Percentiles rank a stretch among this genome's conserved stretches.
Conservation (phyloP, 1,140 invertebrate species). For the Eufriesea mexicana region DNA sequence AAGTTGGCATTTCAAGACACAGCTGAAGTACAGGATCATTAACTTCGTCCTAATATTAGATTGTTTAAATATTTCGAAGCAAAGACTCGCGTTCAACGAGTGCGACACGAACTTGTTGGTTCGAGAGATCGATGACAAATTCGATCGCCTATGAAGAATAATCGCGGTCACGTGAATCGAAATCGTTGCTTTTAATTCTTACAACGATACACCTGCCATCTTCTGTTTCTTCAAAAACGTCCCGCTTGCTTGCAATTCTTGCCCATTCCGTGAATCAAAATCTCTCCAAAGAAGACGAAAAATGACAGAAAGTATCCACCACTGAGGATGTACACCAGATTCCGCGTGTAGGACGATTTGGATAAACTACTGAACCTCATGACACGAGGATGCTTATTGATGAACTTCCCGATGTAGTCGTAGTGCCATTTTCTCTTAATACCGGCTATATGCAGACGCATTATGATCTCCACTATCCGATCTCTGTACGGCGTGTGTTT, state of each 20-base stretch:
- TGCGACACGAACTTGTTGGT: too few species aligned
- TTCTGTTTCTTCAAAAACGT: too few species aligned
- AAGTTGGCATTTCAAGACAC: conserved; percentile 44
- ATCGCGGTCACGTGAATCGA: too few species aligned
- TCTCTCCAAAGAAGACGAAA: not conserved
- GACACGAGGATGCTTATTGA: rapidly evolving
- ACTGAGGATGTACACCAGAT: not conserved
- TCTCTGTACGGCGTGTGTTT: not conserved
- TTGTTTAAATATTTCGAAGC: conserved; percentile 6
- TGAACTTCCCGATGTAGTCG: not conserved
- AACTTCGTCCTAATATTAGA: conserved; percentile 43
- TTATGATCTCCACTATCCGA: not conserved
- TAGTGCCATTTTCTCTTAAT: not conserved
- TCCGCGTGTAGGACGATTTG: not conserved
- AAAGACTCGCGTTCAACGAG: not conserved
- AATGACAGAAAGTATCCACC: not conserved
- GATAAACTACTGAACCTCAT: not conserved
- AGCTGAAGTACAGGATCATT: conserved; percentile 35
- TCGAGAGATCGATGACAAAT: not conserved
- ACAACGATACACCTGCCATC: too few species aligned
- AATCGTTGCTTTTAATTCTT: too few species aligned
- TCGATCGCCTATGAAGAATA: not conserved
- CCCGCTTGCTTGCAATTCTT: too few species aligned
- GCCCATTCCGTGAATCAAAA: not conserved
- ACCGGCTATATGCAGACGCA: not conserved